Percentiles rank a stretch among this genome's conserved stretches.
phyloP scores from a whole-genome alignment of 2,888 invertebrate genomes.

The Pollenia angustigena region DNA sequence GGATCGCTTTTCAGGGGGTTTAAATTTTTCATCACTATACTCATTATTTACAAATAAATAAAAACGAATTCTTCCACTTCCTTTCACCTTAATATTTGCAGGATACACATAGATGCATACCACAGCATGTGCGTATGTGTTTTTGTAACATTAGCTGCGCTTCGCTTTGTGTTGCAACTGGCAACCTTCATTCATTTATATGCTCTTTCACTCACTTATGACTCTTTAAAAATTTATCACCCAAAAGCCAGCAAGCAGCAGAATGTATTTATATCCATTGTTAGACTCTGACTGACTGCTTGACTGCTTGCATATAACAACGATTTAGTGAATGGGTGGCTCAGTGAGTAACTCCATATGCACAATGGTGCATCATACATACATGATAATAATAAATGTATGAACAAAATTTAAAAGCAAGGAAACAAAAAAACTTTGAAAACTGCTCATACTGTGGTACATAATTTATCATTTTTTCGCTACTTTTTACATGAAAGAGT shows the following conservation, averaged over 20 bases:
- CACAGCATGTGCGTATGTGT: background rate
- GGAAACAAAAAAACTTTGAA: background rate
- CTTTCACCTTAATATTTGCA: conserved; percentile 29
- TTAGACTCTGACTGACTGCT: conserved; percentile 29
- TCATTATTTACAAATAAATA: conserved; percentile 45
- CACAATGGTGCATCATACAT: conserved; percentile 44
- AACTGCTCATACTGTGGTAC: conserved; percentile 30
- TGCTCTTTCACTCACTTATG: conserved; percentile 59
- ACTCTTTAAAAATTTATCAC: conserved; percentile 70
- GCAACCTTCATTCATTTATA: conserved; percentile 38
- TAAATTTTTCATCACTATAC: conserved; percentile 34
- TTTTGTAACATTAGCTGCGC: conserved; percentile 59
- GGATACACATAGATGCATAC: background rate
- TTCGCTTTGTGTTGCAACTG: conserved; percentile 62
- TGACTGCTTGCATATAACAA: background rate
- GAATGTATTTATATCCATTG: conserved; percentile 40
- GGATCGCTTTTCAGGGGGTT: conserved; percentile 6
- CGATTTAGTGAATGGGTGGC: background rate
- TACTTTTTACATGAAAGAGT: background rate
- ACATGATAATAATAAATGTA: conserved; percentile 45
- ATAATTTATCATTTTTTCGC: conserved; percentile 8
- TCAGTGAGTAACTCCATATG: conserved; percentile 6
- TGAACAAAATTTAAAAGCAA: conserved; percentile 6
- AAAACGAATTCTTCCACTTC: conserved; percentile 13
- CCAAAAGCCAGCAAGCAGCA: conserved; percentile 49